phyloP scores from a whole-genome alignment of 2,888 invertebrate species.

The Epicampocera succincta region DNA sequence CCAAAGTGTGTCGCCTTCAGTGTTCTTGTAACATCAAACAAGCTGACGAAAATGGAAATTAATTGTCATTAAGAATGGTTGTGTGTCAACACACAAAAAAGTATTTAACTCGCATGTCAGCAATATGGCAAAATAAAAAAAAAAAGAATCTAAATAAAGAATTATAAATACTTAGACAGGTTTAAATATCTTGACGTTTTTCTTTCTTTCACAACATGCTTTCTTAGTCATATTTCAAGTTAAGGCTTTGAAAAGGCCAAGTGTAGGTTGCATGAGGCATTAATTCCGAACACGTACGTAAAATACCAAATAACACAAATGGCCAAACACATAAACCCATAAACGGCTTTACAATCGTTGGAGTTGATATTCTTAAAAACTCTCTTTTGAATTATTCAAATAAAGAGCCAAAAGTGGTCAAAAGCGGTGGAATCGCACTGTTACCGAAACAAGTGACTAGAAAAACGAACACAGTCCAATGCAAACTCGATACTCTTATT shows the following conservation, averaged over 20 bases:
- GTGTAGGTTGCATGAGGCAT: conserved; percentile 18
- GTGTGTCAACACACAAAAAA: conserved; percentile 23
- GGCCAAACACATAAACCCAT: background rate
- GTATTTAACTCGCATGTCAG: background rate
- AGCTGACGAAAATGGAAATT: conserved; percentile 33
- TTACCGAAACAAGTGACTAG: too few relatives aligned
- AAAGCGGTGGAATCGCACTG: too few relatives aligned
- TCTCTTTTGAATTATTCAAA: too few relatives aligned
- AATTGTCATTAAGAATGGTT: conserved; percentile 30
- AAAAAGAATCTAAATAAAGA: background rate
- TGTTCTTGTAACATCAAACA: background rate
- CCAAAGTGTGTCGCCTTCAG: background rate
- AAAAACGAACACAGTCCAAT: too few relatives aligned
- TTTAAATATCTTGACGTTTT: conserved; percentile 17
- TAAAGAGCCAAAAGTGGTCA: too few relatives aligned
- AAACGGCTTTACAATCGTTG: background rate
- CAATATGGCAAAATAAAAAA: background rate
- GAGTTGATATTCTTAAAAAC: too few relatives aligned
- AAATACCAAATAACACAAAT: background rate
- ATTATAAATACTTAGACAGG: conserved; percentile 38
- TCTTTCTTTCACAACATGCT: background rate
- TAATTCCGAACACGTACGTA: conserved; percentile 33
- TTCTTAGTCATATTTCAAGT: conserved; percentile 19
- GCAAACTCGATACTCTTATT: too few relatives aligned
- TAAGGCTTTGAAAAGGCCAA: background rate